These are phyloP conservation scores for Homalodisca vitripennis DNA, from an alignment of 1,140 invertebrate species.

Conservation along the genomic window DNA sequence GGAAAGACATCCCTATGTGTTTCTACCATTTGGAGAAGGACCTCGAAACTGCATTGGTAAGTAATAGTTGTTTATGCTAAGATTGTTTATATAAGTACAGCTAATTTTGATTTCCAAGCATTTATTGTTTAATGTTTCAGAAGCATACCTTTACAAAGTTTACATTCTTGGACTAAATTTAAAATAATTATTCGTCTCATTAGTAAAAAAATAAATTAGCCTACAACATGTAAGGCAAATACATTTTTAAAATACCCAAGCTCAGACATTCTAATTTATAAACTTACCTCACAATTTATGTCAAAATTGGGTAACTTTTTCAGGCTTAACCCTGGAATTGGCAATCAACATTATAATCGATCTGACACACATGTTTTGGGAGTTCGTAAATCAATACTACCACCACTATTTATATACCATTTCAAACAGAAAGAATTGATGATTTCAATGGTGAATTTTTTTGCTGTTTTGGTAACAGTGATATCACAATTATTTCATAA, in stretches of 20 bases:
- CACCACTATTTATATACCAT: too few relatives aligned
- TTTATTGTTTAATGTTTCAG: not conserved
- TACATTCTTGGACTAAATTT: not conserved
- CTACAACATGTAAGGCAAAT: not conserved
- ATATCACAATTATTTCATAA: too few relatives aligned
- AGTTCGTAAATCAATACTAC: too few relatives aligned
- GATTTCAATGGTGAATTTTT: too few relatives aligned
- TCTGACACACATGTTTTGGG: too few relatives aligned
- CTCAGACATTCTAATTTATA: too few relatives aligned
- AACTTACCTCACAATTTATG: too few relatives aligned
- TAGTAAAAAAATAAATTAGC: not conserved
- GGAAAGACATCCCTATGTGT: constrained; percentile 49
- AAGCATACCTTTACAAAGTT: not conserved
- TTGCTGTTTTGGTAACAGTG: too few relatives aligned
- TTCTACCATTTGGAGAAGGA: constrained; percentile 76
- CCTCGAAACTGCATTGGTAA: constrained; percentile 74
- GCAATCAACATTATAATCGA: too few relatives aligned
- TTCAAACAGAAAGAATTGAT: too few relatives aligned
- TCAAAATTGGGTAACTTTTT: too few relatives aligned
- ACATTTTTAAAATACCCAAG: not conserved
- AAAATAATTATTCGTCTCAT: not conserved
- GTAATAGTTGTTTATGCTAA: not conserved
- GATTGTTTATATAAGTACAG: not conserved
- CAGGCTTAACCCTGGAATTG: too few relatives aligned
- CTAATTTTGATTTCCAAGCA: not conserved